These are phyloP conservation scores for Vidua chalybeata DNA, from an alignment of 2,113 vertebrate genomes.

Conservation along the genomic window DNA sequence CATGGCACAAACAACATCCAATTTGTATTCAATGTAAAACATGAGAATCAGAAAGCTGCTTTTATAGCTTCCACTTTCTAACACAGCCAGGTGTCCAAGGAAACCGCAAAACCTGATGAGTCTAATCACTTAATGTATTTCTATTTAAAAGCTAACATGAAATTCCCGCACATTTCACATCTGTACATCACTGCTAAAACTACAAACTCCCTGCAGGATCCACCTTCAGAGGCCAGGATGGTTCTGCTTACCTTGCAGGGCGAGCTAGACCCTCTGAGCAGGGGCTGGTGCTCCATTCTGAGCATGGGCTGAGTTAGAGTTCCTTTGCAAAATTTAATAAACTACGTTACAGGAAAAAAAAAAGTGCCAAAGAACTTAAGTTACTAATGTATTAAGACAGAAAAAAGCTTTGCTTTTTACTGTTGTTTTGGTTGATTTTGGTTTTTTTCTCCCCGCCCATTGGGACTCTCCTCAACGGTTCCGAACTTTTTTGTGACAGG, in stretches of 20 bases:
- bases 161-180: not conserved
- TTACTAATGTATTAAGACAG: not conserved
- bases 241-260: conserved; percentile 40
- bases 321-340: conserved; percentile 22
- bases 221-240: not conserved
- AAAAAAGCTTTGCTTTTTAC: not conserved
- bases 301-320: not conserved
- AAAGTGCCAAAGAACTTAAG: not conserved
- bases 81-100: too few species aligned
- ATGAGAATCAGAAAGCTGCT: not conserved
- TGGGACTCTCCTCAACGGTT: not conserved
- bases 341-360: not conserved
- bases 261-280: not conserved
- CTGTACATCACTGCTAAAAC: not conserved
- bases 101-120: not conserved
- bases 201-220: not conserved
- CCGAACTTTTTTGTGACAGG: too few species aligned
- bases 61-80: not conserved
- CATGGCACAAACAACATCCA: not conserved
- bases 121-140: not conserved
- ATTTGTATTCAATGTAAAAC: not conserved
- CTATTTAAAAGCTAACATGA: not conserved
- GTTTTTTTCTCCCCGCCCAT: not conserved
- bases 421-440: not conserved
- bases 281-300: conserved; percentile 44